A percentile compares a stretch with the other conserved stretches of the same genome.
Conservation (phyloP, 2,888 invertebrate species). For the Macrosiphum euphorbiae region DNA sequence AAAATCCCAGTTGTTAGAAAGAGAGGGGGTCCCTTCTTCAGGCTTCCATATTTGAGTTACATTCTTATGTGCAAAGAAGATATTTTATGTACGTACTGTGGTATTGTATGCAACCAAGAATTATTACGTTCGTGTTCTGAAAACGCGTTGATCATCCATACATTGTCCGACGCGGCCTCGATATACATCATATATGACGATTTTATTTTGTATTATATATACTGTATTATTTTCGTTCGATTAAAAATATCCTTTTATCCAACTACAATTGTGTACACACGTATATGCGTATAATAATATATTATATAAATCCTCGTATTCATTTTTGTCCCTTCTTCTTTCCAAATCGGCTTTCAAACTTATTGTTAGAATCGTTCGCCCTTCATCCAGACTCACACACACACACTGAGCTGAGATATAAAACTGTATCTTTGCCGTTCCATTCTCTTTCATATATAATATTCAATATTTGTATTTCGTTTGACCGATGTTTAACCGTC, state of each 20-base stretch:
- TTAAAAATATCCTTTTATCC: constrained; percentile 7
- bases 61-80: not conserved
- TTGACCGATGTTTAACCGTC: not conserved
- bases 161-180: not conserved
- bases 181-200: not conserved
- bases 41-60: not conserved
- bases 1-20: not conserved
- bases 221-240: constrained; percentile 42
- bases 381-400: not conserved
- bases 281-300: constrained; percentile 15
- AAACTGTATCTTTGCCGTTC: not conserved
- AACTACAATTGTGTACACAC: no score
- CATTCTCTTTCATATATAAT: not conserved
- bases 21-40: not conserved
- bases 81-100: not conserved
- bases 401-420: not conserved
- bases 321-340: not conserved
- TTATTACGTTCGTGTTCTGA: not conserved
- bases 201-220: not conserved
- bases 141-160: not conserved
- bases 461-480: constrained; percentile 7
- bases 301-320: constrained; percentile 23
- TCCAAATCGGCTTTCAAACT: constrained; percentile 20
- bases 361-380: constrained; percentile 12
- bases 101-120: not conserved